Base-by-base conservation (phyloP, 2,797 vertebrate species). In the Arnoldichthys spilopterus region DNA sequence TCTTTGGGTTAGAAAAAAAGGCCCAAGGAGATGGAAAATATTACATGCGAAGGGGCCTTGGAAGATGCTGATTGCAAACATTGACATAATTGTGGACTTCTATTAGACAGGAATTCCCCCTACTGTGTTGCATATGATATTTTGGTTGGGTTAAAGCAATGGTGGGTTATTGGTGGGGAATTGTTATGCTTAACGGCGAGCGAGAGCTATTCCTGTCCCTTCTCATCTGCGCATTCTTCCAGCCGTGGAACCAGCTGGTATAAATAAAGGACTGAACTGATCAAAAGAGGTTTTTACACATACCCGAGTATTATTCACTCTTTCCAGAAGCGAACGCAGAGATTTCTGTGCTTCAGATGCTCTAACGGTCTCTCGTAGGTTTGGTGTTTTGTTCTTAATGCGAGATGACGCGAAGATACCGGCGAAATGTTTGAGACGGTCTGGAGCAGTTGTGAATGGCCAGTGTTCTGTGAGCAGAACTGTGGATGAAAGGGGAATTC, bases 21-120 rank as follows among this genome's bases (percentile, higher is more conserved):
- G 59, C 59, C 62, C 54, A 54, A 82, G 68, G 59, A 59, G 53
- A 79, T 82, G 86, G 83, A 87, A 87, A 88, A 73, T 78, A 72
- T 85, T 79, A 81, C 32, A 66, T 78, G 69, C 34, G 49, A 53
- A 70, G 67, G 40, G 74, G 53, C 66, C 53, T 81, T 73, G 43
- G 63, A 76, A 63, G 54, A 70, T 74, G 24, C 66, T 80, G 72
- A 63, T 71, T 74, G 82, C 79, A 82, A 81, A 75, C 61, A 49
- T 72, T 69, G 51, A 76, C 69, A 72, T 79, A 80, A 80, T 79
- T 78, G 73, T 53, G 51, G 58, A 51, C n/a, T 26, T 20, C 16
- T 61, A 61, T 67, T 75, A 63, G 69, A 63, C 51, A 68, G 74
- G 34, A 79, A n/a, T 72, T 58, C 45, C 69, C 49, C 61, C 53